Conservation (phyloP, 2,113 vertebrate genomes). For the Marcusenius ussheri region DNA sequence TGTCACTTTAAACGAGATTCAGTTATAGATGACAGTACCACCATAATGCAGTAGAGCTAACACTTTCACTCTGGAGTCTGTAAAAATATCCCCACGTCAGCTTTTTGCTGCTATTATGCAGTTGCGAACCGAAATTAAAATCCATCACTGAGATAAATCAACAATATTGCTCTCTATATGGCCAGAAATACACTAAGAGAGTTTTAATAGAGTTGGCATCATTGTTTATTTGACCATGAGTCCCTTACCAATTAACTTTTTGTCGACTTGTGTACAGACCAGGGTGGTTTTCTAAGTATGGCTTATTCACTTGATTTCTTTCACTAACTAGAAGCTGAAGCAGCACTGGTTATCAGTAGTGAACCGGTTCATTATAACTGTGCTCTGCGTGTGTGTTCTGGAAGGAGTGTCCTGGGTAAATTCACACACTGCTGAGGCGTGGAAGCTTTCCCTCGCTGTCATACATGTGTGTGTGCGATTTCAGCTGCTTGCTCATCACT, state of each 20-base stretch:
- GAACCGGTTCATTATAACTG: not conserved
- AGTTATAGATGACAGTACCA: not conserved
- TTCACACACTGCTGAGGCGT: not conserved
- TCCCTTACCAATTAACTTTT: not conserved
- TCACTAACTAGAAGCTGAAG: not conserved
- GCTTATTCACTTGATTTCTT: not conserved
- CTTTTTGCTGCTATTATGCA: not conserved
- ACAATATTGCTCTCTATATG: not conserved
- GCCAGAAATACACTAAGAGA: not conserved
- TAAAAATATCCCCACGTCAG: not conserved
- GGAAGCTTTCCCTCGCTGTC: not conserved
- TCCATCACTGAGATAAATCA: not conserved
- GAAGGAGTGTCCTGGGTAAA: not conserved
- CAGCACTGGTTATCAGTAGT: not conserved
- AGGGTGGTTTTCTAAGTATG: not conserved
- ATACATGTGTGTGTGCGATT: not conserved
- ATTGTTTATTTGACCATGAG: not conserved
- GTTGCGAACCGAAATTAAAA: not conserved
- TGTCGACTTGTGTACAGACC: not conserved
- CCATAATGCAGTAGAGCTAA: not conserved
- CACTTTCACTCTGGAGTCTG: not conserved
- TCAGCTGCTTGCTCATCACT: not conserved
- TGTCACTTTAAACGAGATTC: not conserved
- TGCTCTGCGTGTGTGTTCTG: not conserved
- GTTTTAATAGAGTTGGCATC: not conserved